These are phyloP conservation scores for Eueides isabella DNA, from an alignment of 1,140 invertebrate species.

Conservation along the genomic window DNA sequence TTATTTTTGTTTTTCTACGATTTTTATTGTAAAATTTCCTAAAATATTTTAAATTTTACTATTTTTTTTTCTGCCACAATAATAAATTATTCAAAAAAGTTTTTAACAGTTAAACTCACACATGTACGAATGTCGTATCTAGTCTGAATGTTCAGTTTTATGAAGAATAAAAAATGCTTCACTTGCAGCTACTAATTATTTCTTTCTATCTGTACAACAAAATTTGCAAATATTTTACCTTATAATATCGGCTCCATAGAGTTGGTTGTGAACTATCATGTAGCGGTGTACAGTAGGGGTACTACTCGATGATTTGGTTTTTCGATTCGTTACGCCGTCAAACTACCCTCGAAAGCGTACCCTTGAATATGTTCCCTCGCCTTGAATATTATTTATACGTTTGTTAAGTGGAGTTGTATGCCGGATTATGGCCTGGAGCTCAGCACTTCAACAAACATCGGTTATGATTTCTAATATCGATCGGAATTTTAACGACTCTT, in stretches of 20 bases:
- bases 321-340: slow-evolving; percentile 82
- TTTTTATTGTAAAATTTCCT: neutral
- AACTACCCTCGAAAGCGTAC: slow-evolving; percentile 77
- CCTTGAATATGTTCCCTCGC: slow-evolving; percentile 79
- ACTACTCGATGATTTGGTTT: slow-evolving; percentile 82
- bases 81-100: neutral
- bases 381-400: slow-evolving; percentile 82
- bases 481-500: slow-evolving; percentile 59
- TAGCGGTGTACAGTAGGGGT: slow-evolving; percentile 76
- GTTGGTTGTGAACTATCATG: slow-evolving; percentile 70
- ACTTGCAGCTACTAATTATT: too few species aligned
- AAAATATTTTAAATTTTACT: too few species aligned
- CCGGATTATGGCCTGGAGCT: slow-evolving; percentile 75
- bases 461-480: slow-evolving; percentile 78
- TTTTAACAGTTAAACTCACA: neutral
- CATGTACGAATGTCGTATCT: neutral
- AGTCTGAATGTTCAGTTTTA: neutral
- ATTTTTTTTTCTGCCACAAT: neutral
- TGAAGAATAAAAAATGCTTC: neutral
- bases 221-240: too few species aligned
- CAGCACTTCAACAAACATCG: slow-evolving; percentile 79
- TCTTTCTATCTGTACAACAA: too few species aligned
- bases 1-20: neutral
- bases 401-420: slow-evolving; percentile 78
- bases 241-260: slow-evolving; percentile 52